Conservation (phyloP, 2,113 vertebrate genomes). For the Nestor notabilis region DNA sequence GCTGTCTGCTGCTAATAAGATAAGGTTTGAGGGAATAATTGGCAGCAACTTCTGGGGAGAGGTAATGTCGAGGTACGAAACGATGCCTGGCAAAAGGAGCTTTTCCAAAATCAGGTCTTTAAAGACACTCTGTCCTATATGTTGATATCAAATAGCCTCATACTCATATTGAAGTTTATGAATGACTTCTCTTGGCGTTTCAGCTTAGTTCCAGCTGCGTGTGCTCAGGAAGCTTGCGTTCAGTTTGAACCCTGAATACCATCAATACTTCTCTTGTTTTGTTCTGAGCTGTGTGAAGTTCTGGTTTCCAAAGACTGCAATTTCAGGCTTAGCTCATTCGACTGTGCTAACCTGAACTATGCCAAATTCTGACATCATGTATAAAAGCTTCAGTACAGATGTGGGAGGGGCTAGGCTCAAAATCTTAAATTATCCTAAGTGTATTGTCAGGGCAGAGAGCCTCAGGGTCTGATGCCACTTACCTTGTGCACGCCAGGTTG, state of each 20-base stretch:
- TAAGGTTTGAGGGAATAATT: not conserved
- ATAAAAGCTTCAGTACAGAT: not conserved
- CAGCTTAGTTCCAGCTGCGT: not conserved
- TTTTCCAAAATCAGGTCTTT: not conserved
- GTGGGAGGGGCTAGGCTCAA: not conserved
- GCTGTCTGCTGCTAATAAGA: not conserved
- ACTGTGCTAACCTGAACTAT: not conserved
- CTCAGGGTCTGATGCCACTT: not conserved
- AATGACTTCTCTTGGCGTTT: not conserved
- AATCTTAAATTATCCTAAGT: not conserved
- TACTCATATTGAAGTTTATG: not conserved
- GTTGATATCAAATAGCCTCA: not conserved
- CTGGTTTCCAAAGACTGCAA: not conserved
- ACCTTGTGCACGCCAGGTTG: not conserved
- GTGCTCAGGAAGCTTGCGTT: not conserved
- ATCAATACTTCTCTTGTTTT: not conserved
- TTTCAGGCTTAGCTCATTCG: not conserved
- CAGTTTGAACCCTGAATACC: not conserved
- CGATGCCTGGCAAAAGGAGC: not conserved
- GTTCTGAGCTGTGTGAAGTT: not conserved
- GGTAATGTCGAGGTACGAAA: not conserved
- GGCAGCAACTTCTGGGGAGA: not conserved
- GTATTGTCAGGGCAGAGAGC: not conserved
- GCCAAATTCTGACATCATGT: slow-evolving; percentile 38
- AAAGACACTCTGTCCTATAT: not conserved